phyloP scores from a whole-genome alignment of 1,140 invertebrate genomes.

The Vanessa tameamea region DNA sequence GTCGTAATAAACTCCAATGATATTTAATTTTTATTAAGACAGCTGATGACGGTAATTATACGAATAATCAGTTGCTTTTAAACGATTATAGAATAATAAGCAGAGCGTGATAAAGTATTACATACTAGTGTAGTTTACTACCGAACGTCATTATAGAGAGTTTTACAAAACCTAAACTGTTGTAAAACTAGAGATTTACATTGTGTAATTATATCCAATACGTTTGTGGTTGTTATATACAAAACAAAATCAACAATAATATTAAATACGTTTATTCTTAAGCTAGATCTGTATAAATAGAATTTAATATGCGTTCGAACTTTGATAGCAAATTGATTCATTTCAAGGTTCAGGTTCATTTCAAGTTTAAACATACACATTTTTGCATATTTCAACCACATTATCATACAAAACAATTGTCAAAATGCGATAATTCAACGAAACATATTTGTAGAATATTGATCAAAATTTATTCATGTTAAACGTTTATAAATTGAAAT shows the following conservation, averaged over 20 bases:
- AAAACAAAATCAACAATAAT: conserved; percentile 6
- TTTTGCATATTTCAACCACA: conserved; percentile 8
- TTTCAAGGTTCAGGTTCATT: not conserved
- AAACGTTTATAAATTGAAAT: not conserved
- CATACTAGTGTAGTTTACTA: conserved; percentile 14
- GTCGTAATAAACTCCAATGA: not conserved
- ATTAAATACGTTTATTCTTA: not conserved
- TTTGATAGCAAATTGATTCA: not conserved
- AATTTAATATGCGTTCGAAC: not conserved
- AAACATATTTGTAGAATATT: conserved; percentile 11
- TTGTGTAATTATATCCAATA: not conserved
- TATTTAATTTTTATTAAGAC: not conserved
- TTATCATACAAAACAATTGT: not conserved
- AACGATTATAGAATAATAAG: conserved; percentile 26
- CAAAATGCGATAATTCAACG: conserved; percentile 30
- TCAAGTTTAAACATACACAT: not conserved
- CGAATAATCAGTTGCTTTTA: conserved; percentile 22
- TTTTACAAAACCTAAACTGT: conserved; percentile 14
- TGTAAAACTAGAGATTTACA: conserved; percentile 11
- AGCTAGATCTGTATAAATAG: not conserved
- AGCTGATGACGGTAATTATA: not conserved
- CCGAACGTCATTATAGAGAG: conserved; percentile 12
- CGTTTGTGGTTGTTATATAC: conserved; percentile 17
- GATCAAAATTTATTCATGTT: conserved; percentile 27
- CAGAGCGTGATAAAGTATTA: conserved; percentile 37